phyloP scores from a whole-genome alignment of 2,888 invertebrate species.

The Drosophila putrida region DNA sequence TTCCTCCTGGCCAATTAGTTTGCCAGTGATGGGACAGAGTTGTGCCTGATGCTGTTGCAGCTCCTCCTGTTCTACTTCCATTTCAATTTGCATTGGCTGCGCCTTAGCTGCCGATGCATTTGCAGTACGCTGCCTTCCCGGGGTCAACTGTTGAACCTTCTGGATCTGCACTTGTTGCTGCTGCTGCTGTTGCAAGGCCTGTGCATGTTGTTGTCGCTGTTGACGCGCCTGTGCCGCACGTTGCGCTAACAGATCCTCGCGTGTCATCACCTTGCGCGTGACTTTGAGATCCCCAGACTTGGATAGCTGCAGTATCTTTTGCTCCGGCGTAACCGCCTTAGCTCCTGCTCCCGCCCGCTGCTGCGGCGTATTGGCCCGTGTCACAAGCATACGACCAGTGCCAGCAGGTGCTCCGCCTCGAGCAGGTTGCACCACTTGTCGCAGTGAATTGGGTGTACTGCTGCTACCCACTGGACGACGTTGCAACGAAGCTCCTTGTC shows the following conservation, averaged over 20 bases:
- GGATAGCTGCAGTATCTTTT: conserved; percentile 86
- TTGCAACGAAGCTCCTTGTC: conserved; percentile 58
- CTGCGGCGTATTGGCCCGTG: conserved; percentile 53
- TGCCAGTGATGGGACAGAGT: conserved; percentile 89
- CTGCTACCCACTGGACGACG: conserved; percentile 58
- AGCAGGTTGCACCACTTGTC: conserved; percentile 37
- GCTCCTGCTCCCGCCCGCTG: conserved; percentile 32
- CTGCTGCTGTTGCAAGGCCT: conserved; percentile 57
- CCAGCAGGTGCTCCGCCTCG: conserved; percentile 59
- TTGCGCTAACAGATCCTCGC: conserved; percentile 78
- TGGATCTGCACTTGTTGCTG: conserved; percentile 72
- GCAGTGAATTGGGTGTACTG: conserved; percentile 23
- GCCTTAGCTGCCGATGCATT: conserved; percentile 80
- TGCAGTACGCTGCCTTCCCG: conserved; percentile 84
- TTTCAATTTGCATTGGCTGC: conserved; percentile 58
- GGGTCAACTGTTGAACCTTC: conserved; percentile 87
- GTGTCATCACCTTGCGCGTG: conserved; percentile 85
- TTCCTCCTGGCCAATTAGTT: conserved; percentile 87
- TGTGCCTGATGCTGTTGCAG: conserved; percentile 85
- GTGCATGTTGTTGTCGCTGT: conserved; percentile 68
- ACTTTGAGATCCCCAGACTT: conserved; percentile 86
- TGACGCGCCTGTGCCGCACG: conserved; percentile 71
- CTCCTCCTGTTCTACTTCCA: conserved; percentile 71
- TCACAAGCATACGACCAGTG: conserved; percentile 74
- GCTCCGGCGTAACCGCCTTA: conserved; percentile 84